phyloP scores from a whole-genome alignment of 2,113 vertebrate genomes.

The Trichomycterus rosablanca region DNA sequence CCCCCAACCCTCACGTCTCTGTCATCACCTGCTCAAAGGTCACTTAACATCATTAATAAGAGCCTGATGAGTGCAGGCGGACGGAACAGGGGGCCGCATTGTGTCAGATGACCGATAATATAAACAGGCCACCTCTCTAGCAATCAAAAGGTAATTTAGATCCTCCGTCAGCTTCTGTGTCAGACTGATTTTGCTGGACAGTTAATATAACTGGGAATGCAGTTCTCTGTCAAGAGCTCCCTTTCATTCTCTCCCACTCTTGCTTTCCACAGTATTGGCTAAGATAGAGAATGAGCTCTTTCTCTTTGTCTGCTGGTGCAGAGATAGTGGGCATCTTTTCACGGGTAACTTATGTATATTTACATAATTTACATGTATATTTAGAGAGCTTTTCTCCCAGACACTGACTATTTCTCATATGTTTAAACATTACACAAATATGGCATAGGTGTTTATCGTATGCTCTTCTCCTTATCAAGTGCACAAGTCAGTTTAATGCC shows the following conservation, averaged over 20 bases:
- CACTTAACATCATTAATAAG: slow-evolving; percentile 68
- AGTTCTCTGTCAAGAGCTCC: slow-evolving; percentile 24
- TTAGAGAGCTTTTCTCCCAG: not conserved
- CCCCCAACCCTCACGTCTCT: slow-evolving; percentile 34
- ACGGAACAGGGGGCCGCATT: slow-evolving; percentile 41
- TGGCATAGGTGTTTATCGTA: too few species aligned
- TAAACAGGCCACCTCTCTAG: slow-evolving; percentile 29
- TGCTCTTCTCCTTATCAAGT: too few species aligned
- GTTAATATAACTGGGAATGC: slow-evolving; percentile 42
- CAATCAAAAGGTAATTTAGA: slow-evolving; percentile 50
- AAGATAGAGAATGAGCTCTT: slow-evolving; percentile 35
- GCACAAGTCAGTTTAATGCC: too few species aligned
- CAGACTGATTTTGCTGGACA: slow-evolving; percentile 39
- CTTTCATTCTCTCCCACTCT: slow-evolving; percentile 26
- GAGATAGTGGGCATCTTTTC: slow-evolving; percentile 36
- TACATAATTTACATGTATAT: slow-evolving; percentile 18
- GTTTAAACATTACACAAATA: too few species aligned
- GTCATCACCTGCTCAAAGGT: slow-evolving; percentile 68
- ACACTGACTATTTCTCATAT: too few species aligned
- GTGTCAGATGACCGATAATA: slow-evolving; percentile 37
- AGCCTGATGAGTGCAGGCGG: slow-evolving; percentile 57
- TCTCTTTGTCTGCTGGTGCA: slow-evolving; percentile 37
- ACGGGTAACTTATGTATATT: slow-evolving; percentile 29
- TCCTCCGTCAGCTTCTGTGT: slow-evolving; percentile 42
- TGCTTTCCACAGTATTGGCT: slow-evolving; percentile 25